Conservation (phyloP, 2,888 invertebrate genomes). For the Drosophila maculinotata region DNA sequence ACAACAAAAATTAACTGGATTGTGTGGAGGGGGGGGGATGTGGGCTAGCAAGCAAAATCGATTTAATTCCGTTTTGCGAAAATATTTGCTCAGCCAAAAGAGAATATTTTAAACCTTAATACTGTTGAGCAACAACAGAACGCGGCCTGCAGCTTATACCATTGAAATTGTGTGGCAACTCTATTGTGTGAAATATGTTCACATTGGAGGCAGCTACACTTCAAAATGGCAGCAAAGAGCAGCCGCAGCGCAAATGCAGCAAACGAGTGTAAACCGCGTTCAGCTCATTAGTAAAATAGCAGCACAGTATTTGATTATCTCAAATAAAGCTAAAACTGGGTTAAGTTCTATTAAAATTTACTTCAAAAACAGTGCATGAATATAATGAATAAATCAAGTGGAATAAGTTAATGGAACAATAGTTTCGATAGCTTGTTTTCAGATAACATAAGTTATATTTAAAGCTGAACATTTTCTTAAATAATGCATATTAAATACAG, state of each 20-base stretch:
- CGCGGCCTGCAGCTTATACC: slow-evolving; percentile 26
- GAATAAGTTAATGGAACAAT: too few relatives aligned
- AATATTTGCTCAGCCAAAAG: slow-evolving; percentile 69
- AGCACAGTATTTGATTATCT: slow-evolving; percentile 15
- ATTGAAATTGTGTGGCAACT: slow-evolving; percentile 22
- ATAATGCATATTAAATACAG: too few relatives aligned
- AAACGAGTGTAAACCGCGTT: slow-evolving; percentile 17
- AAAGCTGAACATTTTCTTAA: too few relatives aligned
- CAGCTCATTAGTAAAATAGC: not conserved
- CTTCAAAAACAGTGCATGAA: too few relatives aligned
- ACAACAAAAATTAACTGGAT: slow-evolving; percentile 24
- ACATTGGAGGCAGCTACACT: slow-evolving; percentile 18
- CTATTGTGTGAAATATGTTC: slow-evolving; percentile 41
- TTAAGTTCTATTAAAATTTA: too few relatives aligned
- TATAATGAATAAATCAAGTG: too few relatives aligned
- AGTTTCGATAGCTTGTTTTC: too few relatives aligned
- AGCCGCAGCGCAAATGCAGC: slow-evolving; percentile 15
- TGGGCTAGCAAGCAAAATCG: slow-evolving; percentile 51
- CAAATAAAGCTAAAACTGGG: slow-evolving; percentile 1
- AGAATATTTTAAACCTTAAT: slow-evolving; percentile 67
- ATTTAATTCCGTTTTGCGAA: slow-evolving; percentile 61
- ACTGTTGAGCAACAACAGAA: slow-evolving; percentile 43
- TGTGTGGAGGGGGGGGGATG: too few relatives aligned
- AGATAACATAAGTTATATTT: too few relatives aligned
- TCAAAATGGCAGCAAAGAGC: slow-evolving; percentile 21